Base-by-base conservation (phyloP, 2,888 invertebrate genomes). In the Dynastes maya region DNA sequence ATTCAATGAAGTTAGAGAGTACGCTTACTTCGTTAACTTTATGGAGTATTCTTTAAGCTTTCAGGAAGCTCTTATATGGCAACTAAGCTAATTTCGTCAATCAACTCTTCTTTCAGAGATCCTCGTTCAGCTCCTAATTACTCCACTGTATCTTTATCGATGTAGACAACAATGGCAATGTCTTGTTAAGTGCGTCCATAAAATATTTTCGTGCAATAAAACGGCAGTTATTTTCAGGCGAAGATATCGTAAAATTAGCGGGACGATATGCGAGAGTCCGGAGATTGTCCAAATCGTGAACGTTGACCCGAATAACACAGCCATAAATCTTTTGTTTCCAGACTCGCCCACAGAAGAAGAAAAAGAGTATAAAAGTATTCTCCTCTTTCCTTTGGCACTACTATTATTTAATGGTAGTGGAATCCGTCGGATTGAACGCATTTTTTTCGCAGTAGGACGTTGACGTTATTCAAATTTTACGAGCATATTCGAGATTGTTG, bases 381-480 rank as follows among this genome's bases (percentile, higher is more conserved):
- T n/a, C 68, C 45, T 16, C 22, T 45, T 68, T 68, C 51, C 51
- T 68, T 29, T 11, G 29, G 22, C 49, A 11, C 9, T 29, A 27
- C 27, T 49, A 45, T 68, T 68, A 51, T 58, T 72, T 72, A 72
- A 72, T 58, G 22, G n/a, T 61, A 45, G n/a, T 61, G 40, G 16
- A 22, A 53, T 9, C 37, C 13, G 13, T 51, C 51, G 68, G 40
- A 53, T 6, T 51, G 27, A 29, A 22, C n/a, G 2, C 13, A 4
- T 53, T 68, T 51, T 22, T 49, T 49, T 16, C n/a, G 51, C 29
- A 22, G 51, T 68, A 68, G 51, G 29, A 27, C 11, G 27, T n/a
- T 6, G 68, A 27, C 22, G 27, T 51, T 68, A 68, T 68, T 68
- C 29, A 68, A 68, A 68, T 68, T 68, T 68, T 68, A 68, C 51